These are phyloP conservation scores for Proteles cristata DNA, from an alignment of 2,113 vertebrate species.

Conservation along the genomic window DNA sequence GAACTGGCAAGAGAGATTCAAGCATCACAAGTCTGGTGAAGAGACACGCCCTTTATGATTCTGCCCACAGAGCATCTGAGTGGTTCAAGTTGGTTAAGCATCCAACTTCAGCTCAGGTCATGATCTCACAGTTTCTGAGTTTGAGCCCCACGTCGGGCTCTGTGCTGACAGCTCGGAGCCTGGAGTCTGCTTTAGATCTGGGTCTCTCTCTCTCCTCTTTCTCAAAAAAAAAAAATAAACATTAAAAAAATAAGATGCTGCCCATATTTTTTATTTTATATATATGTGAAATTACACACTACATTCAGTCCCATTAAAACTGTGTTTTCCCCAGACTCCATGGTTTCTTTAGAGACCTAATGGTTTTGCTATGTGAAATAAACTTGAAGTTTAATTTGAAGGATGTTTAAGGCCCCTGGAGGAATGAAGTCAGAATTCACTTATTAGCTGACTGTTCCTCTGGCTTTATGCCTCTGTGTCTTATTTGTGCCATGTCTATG, in stretches of 20 bases:
- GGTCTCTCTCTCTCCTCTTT: too few relatives aligned
- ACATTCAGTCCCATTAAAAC: slow-evolving; percentile 1
- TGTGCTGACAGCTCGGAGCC: too few relatives aligned
- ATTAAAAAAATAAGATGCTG: neutral
- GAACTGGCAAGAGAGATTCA: neutral
- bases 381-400: neutral
- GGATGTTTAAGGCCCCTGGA: neutral
- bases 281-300: neutral
- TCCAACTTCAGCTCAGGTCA: too few relatives aligned
- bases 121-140: too few relatives aligned
- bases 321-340: neutral
- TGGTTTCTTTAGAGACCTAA: neutral
- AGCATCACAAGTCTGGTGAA: neutral
- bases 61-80: neutral
- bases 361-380: slow-evolving; percentile 19
- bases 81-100: too few relatives aligned
- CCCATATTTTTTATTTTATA: neutral
- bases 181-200: too few relatives aligned
- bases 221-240: too few relatives aligned
- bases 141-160: too few relatives aligned
- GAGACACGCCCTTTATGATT: neutral
- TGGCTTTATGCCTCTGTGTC: neutral
- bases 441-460: neutral
- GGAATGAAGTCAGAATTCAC: neutral
- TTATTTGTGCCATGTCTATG: neutral